A percentile compares a stretch with the other conserved stretches of the same genome.
Conservation (phyloP, 2,797 vertebrate genomes). For the Danio kyathit region DNA sequence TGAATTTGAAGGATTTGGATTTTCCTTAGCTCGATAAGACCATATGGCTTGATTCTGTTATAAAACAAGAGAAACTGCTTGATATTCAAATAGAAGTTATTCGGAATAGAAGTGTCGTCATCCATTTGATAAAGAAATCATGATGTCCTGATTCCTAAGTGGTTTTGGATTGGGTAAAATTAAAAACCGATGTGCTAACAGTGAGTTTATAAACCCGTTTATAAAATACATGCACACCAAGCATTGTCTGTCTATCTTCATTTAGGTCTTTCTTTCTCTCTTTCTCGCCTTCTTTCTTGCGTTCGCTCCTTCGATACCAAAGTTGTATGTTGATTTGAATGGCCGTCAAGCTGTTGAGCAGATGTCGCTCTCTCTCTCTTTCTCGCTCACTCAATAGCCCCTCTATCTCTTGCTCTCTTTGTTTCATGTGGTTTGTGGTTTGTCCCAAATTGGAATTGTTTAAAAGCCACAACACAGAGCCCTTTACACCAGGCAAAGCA, state of each 20-base stretch:
- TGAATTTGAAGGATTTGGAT: conserved; percentile 43
- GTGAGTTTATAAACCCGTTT: background rate
- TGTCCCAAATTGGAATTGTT: conserved; percentile 67
- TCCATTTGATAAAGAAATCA: conserved; percentile 10
- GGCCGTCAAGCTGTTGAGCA: conserved; percentile 61
- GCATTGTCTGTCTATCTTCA: conserved; percentile 22
- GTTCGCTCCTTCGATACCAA: conserved; percentile 15
- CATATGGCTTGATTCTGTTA: conserved; percentile 35
- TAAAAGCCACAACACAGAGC: conserved; percentile 60
- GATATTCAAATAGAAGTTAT: conserved; percentile 1
- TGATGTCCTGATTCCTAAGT: background rate
- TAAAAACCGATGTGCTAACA: background rate
- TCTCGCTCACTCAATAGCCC: conserved; percentile 26
- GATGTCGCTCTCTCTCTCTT: conserved; percentile 53
- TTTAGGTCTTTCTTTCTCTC: background rate
- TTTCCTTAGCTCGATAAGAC: conserved; percentile 41
- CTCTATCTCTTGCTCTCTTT: conserved; percentile 46
- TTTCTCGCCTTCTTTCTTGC: conserved; percentile 9
- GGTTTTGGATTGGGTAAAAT: background rate
- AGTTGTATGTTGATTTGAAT: conserved; percentile 48
- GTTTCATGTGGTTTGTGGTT: conserved; percentile 67
- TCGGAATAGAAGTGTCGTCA: background rate
- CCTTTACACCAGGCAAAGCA: conserved; percentile 56
- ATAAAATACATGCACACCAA: background rate
- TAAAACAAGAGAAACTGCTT: conserved; percentile 9